phyloP scores from a whole-genome alignment of 2,888 invertebrate genomes.

The Melieria crassipennis region DNA sequence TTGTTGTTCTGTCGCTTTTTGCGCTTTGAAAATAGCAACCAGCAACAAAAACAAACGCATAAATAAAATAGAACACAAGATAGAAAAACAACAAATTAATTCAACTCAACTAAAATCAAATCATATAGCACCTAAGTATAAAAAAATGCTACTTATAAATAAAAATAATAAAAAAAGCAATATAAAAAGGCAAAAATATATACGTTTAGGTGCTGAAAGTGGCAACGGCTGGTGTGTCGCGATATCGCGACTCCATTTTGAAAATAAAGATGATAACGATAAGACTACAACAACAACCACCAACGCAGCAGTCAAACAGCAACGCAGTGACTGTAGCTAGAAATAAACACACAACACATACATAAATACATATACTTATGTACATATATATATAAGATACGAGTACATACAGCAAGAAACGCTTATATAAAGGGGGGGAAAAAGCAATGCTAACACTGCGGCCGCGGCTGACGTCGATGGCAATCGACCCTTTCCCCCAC shows the following conservation, averaged over 20 bases:
- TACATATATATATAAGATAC: neutral
- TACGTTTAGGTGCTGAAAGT: neutral
- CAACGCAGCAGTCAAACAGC: slow-evolving; percentile 14
- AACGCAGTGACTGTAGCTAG: slow-evolving; percentile 24
- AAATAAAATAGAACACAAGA: neutral
- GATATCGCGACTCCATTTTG: slow-evolving; percentile 49
- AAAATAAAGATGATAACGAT: slow-evolving; percentile 52
- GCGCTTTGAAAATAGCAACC: neutral
- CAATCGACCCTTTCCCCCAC: too few species aligned
- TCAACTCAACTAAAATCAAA: neutral
- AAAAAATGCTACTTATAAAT: neutral
- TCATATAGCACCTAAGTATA: neutral
- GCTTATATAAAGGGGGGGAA: too few species aligned
- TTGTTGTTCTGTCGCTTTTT: neutral
- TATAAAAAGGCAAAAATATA: neutral
- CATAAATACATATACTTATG: neutral
- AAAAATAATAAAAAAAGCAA: neutral
- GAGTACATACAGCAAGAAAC: too few species aligned
- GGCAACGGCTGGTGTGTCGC: slow-evolving; percentile 32
- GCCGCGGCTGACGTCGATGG: too few species aligned
- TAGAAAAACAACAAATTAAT: neutral
- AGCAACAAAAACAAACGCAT: neutral
- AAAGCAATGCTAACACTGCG: too few species aligned
- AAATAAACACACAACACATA: slow-evolving; percentile 50
- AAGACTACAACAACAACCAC: slow-evolving; percentile 33